Evolutionary conservation across 2,888 invertebrate species (phyloP).

Genomic region (Lacanobia oleracea): DNA sequence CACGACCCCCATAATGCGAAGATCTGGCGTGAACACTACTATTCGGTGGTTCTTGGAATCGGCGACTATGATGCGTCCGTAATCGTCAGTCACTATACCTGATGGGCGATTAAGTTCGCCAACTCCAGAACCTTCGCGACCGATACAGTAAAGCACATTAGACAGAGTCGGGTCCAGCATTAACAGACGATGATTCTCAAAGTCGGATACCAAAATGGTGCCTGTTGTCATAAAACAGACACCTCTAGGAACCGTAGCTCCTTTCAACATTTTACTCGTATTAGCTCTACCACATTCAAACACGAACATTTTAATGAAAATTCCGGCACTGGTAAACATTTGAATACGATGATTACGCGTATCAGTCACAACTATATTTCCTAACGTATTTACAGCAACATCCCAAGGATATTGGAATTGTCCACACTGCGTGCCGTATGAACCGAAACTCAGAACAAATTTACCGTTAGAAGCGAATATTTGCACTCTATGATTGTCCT

Average conservation of each 20-base stretch:
- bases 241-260: slow-evolving; percentile 95
- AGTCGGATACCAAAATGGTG: slow-evolving; percentile 97
- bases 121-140: slow-evolving; percentile 91
- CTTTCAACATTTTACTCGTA: slow-evolving; percentile 83
- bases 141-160: slow-evolving; percentile 92
- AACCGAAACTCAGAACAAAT: slow-evolving; percentile 96
- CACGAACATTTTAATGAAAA: slow-evolving; percentile 95
- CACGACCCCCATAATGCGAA: slow-evolving; percentile 91
- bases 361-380: slow-evolving; percentile 97
- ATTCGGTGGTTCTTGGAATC: slow-evolving; percentile 98
- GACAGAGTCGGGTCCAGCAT: slow-evolving; percentile 93
- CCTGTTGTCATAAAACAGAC: slow-evolving; percentile 97
- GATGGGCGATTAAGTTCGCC: slow-evolving; percentile 95
- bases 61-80: slow-evolving; percentile 97
- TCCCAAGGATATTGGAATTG: slow-evolving; percentile 99
- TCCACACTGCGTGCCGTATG: slow-evolving; percentile 95
- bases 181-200: slow-evolving; percentile 97
- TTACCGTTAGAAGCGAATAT: slow-evolving; percentile 95
- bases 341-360: slow-evolving; percentile 98
- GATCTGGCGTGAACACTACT: slow-evolving; percentile 90
- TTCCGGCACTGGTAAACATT: slow-evolving; percentile 95
- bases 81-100: slow-evolving; percentile 96
- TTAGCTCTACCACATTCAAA: slow-evolving; percentile 93
- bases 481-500: slow-evolving; percentile 98
- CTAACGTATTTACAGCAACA: slow-evolving; percentile 95